A percentile compares a stretch with the other conserved stretches of the same genome.
Conservation (phyloP, 1,140 invertebrate species). For the Atta cephalotes region DNA sequence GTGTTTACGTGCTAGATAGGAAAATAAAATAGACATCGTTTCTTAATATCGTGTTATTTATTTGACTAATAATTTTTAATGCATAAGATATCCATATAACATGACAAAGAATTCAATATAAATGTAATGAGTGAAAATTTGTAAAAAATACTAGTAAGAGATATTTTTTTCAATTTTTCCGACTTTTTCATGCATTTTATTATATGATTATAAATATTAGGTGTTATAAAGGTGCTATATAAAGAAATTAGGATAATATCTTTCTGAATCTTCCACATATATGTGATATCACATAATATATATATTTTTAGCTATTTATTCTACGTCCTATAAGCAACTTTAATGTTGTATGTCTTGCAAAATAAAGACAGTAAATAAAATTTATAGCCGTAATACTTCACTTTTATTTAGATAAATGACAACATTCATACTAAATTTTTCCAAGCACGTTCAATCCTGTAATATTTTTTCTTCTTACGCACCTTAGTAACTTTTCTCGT, state of each 20-base stretch:
- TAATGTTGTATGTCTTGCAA: conserved; percentile 27
- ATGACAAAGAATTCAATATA: neutral
- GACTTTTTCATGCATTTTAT: neutral
- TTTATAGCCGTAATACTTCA: conserved; percentile 24
- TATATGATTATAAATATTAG: neutral
- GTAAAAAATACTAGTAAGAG: neutral
- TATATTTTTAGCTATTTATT: neutral
- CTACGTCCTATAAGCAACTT: conserved; percentile 1
- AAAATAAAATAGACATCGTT: conserved; percentile 15
- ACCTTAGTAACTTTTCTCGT: neutral
- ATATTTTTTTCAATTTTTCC: neutral
- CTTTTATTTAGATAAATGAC: conserved; percentile 48
- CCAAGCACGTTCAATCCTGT: conserved; percentile 19
- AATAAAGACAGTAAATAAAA: conserved; percentile 41
- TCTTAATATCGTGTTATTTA: neutral
- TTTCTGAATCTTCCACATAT: neutral
- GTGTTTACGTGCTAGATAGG: neutral
- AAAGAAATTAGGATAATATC: neutral
- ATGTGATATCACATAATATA: conserved; percentile 10
- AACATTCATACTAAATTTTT: conserved; percentile 28
- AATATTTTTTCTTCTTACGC: conserved; percentile 37
- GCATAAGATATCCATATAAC: no score
- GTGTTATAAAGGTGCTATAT: neutral
- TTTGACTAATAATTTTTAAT: conserved; percentile 1
- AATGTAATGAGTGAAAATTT: neutral